Percentiles rank a stretch among this genome's conserved stretches.
These are phyloP conservation scores for Dicentrarchus labrax DNA, from an alignment of 2,113 vertebrate species.

Conservation along the genomic window DNA sequence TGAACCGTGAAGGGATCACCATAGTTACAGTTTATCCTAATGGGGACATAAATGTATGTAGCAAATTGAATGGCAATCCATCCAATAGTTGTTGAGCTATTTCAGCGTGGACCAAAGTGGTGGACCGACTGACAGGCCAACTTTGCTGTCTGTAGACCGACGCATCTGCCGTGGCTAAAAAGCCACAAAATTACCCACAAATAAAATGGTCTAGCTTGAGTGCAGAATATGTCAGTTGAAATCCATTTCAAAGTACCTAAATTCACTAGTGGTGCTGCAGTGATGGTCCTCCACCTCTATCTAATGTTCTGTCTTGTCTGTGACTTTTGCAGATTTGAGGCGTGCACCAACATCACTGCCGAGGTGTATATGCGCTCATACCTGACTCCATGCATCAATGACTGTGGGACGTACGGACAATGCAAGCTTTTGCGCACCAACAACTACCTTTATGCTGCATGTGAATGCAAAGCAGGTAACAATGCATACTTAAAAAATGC, in stretches of 20 bases:
- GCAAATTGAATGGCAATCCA: not conserved
- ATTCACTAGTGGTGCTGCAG: not conserved
- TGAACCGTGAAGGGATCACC: not conserved
- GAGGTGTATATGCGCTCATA: constrained; percentile 95
- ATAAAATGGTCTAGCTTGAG: not conserved
- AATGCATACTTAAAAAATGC: not conserved
- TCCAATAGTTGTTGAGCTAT: not conserved
- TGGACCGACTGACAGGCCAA: too few relatives aligned
- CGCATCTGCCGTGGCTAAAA: not conserved
- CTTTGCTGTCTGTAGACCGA: not conserved
- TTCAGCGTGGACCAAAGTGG: not conserved
- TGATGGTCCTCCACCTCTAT: not conserved
- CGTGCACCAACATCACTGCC: constrained; percentile 89
- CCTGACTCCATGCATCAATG: constrained; percentile 96
- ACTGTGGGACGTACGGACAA: constrained; percentile 97
- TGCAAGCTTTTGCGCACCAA: constrained; percentile 98
- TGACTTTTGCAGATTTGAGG: constrained; percentile 85
- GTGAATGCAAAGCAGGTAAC: constrained; percentile 98
- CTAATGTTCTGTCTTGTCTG: constrained; percentile 11
- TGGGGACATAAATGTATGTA: not conserved
- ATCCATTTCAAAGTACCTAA: not conserved
- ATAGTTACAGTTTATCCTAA: not conserved
- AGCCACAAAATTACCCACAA: too few relatives aligned
- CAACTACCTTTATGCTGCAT: constrained; percentile 97
- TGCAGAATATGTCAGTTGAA: not conserved